These are phyloP conservation scores for Caenorhabditis sinica DNA, from an alignment of 2,888 invertebrate genomes.

Conservation along the genomic window DNA sequence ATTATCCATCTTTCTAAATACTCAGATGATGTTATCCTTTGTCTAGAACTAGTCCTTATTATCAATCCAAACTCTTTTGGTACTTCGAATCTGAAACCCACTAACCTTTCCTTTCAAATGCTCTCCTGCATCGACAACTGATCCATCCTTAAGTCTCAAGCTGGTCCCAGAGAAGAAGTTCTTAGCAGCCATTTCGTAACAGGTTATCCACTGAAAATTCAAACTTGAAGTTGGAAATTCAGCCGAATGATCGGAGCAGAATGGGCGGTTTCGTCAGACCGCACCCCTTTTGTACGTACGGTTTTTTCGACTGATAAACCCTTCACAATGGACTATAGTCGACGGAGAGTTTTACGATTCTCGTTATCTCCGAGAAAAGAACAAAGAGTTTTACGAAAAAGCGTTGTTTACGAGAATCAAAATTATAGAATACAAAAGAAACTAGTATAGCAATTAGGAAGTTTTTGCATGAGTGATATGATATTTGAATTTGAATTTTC, in stretches of 20 bases:
- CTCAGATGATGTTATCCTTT: too few species aligned
- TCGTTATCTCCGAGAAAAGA: slow-evolving; percentile 37
- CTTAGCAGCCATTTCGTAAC: slow-evolving; percentile 16
- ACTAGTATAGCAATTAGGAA: slow-evolving; percentile 40
- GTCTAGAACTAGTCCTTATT: too few species aligned
- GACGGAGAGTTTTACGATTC: slow-evolving; percentile 34
- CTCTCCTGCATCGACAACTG: slow-evolving; percentile 59
- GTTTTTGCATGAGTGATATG: not conserved
- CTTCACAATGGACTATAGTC: slow-evolving; percentile 36
- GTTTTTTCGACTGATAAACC: slow-evolving; percentile 36
- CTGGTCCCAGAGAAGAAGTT: slow-evolving; percentile 57
- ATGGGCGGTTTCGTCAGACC: slow-evolving; percentile 61
- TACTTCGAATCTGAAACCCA: not conserved
- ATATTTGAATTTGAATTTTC: slow-evolving; percentile 23
- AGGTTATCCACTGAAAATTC: not conserved
- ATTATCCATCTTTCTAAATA: too few species aligned
- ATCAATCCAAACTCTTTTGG: not conserved
- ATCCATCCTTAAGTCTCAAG: slow-evolving; percentile 56
- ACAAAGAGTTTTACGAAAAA: slow-evolving; percentile 43
- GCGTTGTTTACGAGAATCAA: slow-evolving; percentile 24
- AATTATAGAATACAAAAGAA: slow-evolving; percentile 1
- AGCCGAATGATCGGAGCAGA: slow-evolving; percentile 41
- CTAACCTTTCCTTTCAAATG: slow-evolving; percentile 62
- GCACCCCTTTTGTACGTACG: slow-evolving; percentile 50
- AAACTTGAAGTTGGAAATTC: not conserved